These are phyloP conservation scores for Drosophila kanekoi DNA, from an alignment of 2,888 invertebrate genomes.

Conservation along the genomic window DNA sequence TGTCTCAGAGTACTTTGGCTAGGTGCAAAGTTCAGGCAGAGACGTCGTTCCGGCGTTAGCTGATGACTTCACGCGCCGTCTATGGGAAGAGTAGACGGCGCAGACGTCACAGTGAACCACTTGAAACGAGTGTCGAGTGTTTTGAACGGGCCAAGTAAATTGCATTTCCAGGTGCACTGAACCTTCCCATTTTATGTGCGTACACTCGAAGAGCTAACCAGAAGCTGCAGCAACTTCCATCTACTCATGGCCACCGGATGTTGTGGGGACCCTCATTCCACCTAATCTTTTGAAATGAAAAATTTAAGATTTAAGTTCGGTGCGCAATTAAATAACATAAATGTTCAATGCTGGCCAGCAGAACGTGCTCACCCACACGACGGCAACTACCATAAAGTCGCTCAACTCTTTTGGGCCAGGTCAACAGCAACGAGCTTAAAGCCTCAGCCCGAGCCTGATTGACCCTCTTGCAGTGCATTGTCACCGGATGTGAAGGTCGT, in stretches of 20 bases:
- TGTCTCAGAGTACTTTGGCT: constrained; percentile 13
- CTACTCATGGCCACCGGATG: constrained; percentile 42
- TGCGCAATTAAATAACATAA: constrained; percentile 40
- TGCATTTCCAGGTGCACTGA: constrained; percentile 75
- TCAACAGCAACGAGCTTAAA: constrained; percentile 30
- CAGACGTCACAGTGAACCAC: constrained; percentile 41
- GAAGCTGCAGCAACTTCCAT: constrained; percentile 8
- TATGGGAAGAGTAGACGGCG: background rate
- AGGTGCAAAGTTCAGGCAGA: constrained; percentile 42
- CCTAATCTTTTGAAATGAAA: constrained; percentile 1
- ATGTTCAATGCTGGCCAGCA: constrained; percentile 38
- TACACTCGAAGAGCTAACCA: constrained; percentile 20
- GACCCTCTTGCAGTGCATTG: constrained; percentile 67
- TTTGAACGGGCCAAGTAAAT: constrained; percentile 43
- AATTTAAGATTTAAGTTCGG: constrained; percentile 25
- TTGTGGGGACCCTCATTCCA: background rate
- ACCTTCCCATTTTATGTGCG: constrained; percentile 34
- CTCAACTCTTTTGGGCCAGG: constrained; percentile 45
- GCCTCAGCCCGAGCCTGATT: constrained; percentile 24
- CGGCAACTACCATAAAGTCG: constrained; percentile 9
- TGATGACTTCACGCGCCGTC: constrained; percentile 29
- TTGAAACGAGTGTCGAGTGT: constrained; percentile 21
- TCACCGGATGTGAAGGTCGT: constrained; percentile 60
- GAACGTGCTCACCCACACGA: constrained; percentile 26
- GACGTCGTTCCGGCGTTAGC: constrained; percentile 7